These are phyloP conservation scores for Odontocerum albicorne DNA, from an alignment of 2,888 invertebrate species.

Conservation along the genomic window DNA sequence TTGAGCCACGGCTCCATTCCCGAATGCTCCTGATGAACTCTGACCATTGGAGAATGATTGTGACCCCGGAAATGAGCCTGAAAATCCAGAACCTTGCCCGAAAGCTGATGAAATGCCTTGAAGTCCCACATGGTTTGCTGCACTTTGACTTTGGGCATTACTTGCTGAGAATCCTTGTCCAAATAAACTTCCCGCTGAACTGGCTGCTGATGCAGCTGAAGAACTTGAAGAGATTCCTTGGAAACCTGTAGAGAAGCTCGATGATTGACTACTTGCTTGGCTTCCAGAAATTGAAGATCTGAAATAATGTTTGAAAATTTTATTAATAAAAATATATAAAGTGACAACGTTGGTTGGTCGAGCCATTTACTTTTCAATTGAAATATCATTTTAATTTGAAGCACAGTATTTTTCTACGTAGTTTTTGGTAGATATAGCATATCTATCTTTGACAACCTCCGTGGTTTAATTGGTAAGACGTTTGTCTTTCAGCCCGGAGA, in stretches of 20 bases:
- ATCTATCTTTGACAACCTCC: too few relatives aligned
- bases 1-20: constrained; percentile 28
- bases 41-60: constrained; percentile 38
- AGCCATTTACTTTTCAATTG: too few relatives aligned
- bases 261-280: constrained; percentile 55
- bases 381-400: too few relatives aligned
- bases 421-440: too few relatives aligned
- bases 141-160: constrained; percentile 31
- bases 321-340: too few relatives aligned
- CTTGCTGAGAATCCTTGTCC: constrained; percentile 31
- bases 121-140: constrained; percentile 39
- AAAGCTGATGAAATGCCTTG: constrained; percentile 29
- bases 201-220: constrained; percentile 44
- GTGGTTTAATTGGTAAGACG: too few relatives aligned
- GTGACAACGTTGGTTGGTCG: too few relatives aligned
- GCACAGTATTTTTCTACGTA: too few relatives aligned
- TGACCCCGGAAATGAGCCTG: constrained; percentile 40
- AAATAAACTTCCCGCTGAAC: constrained; percentile 37
- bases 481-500: too few relatives aligned
- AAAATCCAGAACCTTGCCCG: constrained; percentile 40
- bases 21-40: constrained; percentile 25
- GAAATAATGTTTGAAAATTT: too few relatives aligned
- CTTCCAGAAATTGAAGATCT: constrained; percentile 44
- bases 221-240: constrained; percentile 38
- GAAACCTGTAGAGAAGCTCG: constrained; percentile 45